These are phyloP conservation scores for Penaeus vannamei DNA, from an alignment of 1,140 invertebrate species.

Conservation along the genomic window DNA sequence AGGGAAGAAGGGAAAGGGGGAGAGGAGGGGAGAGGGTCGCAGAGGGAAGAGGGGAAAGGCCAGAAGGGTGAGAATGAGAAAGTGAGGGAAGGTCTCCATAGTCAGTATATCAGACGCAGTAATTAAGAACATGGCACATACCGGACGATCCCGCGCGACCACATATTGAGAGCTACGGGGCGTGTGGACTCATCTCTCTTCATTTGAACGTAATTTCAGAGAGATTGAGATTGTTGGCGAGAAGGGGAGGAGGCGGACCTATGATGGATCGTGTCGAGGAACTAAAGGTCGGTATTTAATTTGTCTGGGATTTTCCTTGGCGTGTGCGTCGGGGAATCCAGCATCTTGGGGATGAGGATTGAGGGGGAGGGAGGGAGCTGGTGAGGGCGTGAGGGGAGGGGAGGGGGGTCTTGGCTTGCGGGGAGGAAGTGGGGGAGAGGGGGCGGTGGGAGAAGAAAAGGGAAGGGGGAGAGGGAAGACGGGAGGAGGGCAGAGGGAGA, in stretches of 20 bases:
- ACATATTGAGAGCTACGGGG: constrained; percentile 53
- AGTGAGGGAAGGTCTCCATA: background rate
- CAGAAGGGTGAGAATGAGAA: background rate
- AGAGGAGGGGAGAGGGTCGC: background rate
- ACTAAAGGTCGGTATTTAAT: constrained; percentile 61
- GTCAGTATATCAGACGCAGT: constrained; percentile 52
- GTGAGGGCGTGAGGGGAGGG: background rate
- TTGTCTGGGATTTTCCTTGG: constrained; percentile 60
- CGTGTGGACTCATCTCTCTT: constrained; percentile 57
- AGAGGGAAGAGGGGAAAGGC: constrained; percentile 19
- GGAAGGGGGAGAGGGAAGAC: background rate
- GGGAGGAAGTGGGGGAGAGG: background rate
- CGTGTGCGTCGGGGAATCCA: constrained; percentile 41
- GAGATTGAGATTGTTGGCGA: constrained; percentile 63
- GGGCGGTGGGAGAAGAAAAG: background rate
- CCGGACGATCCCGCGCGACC: constrained; percentile 22
- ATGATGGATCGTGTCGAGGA: constrained; percentile 57
- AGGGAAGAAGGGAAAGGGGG: background rate
- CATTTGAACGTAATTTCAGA: constrained; percentile 61
- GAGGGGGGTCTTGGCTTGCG: background rate
- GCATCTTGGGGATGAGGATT: background rate
- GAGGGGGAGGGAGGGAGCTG: background rate
- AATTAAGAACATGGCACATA: constrained; percentile 55
- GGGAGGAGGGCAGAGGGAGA: background rate
- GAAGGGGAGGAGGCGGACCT: constrained; percentile 18